Base-by-base conservation (phyloP, 2,113 vertebrate species). In the Sterrhoptilus dennistouni region DNA sequence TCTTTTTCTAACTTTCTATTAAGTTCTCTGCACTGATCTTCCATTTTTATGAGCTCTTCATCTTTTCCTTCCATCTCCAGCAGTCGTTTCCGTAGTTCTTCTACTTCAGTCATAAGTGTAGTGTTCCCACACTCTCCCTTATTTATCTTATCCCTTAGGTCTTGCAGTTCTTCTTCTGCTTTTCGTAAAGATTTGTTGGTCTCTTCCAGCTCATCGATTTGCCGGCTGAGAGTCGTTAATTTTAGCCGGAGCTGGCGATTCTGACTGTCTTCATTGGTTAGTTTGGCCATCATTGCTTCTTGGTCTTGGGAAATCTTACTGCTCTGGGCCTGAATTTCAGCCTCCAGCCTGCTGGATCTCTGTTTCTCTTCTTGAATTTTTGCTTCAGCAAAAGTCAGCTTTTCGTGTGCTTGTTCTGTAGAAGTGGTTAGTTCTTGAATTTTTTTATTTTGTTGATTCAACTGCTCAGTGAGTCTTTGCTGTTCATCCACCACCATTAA, bases 41-140 rank as follows among this genome's bases (percentile, higher is more conserved):
- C 99, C 99, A 99, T 99, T 94, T 99, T 98, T 92, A 99, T 98
- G 78, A 99, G 96, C 94, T 99, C 99, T 89, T 99, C 99, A 21
- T 99, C 99, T 97, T 99, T 99, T 44, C 99, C 99, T 97, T 99
- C 99, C 99, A 99, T 99, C 87, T 99, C 99, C 66, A 99, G 98
- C 17, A 99, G 98, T 76, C 99, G 98, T 94, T 99, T 99, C 50
- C 99, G 97, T 81, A 99, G 96, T 91, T 99, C 98, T 87, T 99
- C 99, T 10, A 99, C 98, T 97, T 99, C 99, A 1, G 97, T 98
- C 98, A 98, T 98, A 77, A 99, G 98, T 3, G 97, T 97, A 27
- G 98, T 97, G 40, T 99, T 99, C 40, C 99, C 99, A 78, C 98
- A 99, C 74, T 99, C 99, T 25, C 99, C 99, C 5, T 98, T 98